phyloP scores from a whole-genome alignment of 2,888 invertebrate species.

The Athalia circularis region DNA sequence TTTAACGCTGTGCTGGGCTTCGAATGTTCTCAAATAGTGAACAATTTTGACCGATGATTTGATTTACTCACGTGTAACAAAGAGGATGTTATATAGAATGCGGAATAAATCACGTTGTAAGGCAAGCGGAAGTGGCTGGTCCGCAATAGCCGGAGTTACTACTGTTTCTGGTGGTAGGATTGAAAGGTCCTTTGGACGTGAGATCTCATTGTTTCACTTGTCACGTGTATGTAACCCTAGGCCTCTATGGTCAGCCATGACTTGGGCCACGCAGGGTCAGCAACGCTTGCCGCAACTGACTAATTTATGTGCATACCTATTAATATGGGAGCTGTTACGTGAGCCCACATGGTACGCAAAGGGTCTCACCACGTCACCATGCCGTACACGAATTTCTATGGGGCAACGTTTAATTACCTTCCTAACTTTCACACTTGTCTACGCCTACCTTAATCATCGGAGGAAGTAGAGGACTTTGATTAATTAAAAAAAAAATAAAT shows the following conservation, averaged over 20 bases:
- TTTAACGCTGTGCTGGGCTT: no score
- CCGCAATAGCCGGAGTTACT: background rate
- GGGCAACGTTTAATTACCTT: background rate
- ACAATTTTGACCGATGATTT: no score
- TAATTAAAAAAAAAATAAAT: no score
- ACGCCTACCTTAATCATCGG: background rate
- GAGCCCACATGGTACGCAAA: background rate
- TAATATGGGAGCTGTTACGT: conserved; percentile 37
- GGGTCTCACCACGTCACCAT: background rate
- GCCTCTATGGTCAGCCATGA: conserved; percentile 17
- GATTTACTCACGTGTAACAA: no score
- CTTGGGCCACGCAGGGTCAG: background rate
- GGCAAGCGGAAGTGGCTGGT: conserved; percentile 9
- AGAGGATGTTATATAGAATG: background rate
- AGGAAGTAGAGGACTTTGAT: background rate
- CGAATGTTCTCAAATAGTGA: no score
- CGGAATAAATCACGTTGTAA: conserved; percentile 15
- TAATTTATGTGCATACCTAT: conserved; percentile 38
- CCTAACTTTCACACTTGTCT: background rate
- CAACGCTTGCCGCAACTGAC: background rate
- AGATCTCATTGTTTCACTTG: conserved; percentile 29
- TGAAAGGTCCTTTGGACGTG: background rate
- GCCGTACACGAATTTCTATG: background rate
- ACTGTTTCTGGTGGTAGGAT: background rate
- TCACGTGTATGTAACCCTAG: conserved; percentile 25